Evolutionary conservation across 2,113 vertebrate species (phyloP).

Genomic region (Spheniscus mendiculus): DNA sequence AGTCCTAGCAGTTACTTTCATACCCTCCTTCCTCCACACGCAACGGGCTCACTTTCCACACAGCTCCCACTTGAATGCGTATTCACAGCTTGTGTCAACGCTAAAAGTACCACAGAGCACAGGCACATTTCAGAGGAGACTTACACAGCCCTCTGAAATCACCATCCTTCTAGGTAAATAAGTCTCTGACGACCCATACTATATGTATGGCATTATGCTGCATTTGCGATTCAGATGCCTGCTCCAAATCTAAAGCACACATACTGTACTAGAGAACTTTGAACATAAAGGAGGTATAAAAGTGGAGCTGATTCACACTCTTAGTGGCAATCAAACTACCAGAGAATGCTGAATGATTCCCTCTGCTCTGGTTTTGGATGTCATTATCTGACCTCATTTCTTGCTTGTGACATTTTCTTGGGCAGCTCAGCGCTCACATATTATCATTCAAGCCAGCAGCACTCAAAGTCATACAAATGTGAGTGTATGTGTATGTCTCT

Average conservation of each 20-base stretch:
- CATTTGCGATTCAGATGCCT: conserved; percentile 43
- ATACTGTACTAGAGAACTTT: conserved; percentile 23
- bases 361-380: conserved; percentile 50
- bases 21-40: not conserved
- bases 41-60: not conserved
- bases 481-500: not conserved
- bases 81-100: not conserved
- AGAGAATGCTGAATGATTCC: conserved; percentile 64
- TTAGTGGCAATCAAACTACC: conserved; percentile 58
- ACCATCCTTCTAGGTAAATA: conserved; percentile 15
- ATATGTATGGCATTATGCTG: not conserved
- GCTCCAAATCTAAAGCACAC: conserved; percentile 26
- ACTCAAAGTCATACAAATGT: conserved; percentile 54
- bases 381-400: conserved; percentile 66
- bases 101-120: not conserved
- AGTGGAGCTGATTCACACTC: conserved; percentile 43
- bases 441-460: conserved; percentile 41
- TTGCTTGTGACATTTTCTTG: conserved; percentile 59
- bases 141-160: conserved; percentile 15
- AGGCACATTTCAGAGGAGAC: not conserved
- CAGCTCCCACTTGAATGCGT: not conserved
- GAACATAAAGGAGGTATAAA: conserved; percentile 11
- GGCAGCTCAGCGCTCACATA: conserved; percentile 36
- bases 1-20: not conserved
- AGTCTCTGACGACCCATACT: not conserved